Evolutionary conservation across 2,888 invertebrate genomes (phyloP), one percentile per base, ranked within the genome.

Genomic region (Lasioglossum figueresi): DNA sequence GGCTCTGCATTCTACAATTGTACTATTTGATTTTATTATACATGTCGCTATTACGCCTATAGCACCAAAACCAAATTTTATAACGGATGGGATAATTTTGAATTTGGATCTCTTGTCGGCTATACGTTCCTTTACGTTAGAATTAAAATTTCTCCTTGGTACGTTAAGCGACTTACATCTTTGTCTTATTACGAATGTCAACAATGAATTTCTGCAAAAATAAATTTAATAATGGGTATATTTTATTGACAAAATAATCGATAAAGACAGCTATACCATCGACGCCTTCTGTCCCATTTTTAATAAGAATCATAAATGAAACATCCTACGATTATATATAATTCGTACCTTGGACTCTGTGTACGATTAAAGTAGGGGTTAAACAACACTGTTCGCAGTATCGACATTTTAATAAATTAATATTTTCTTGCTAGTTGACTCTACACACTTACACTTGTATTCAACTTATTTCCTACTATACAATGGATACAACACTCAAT

Each of bases 41-140:
- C 79, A 89, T 31, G 87, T 77, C 40, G 87, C 66, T n/a, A 86
- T 74, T 43, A 91, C 59, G 16, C 92, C 91, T 16, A 91, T 34
- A 16, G 89, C 86, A 2, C 91, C 85, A 27, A 91, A 85, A 48
- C 91, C 86, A 66, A 89, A 88, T 82, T 89, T 91, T 23, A 86
- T 34, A 71, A 90, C 70, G 1, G 63, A 70, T 34, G 83, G 81
- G 19, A 82, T 0, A 4, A 37, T 72, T 31, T 81, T 87, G 2
- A 73, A 27, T 63, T 78, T 76, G 4, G 27, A 48, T 16, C 37
- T n/a, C 19, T 74, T 59, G 14, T 81, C 48, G 12, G 14, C 34
- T n/a, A 48, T 8, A 31, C 14, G 37, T 73, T 48, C 79, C 59
- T 70, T 84, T 31, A 45, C 14, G 4, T 52, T 43, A 40, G 56